Evolutionary conservation across 2,113 vertebrate genomes (phyloP).

Genomic region (Ptilonorhynchus violaceus): DNA sequence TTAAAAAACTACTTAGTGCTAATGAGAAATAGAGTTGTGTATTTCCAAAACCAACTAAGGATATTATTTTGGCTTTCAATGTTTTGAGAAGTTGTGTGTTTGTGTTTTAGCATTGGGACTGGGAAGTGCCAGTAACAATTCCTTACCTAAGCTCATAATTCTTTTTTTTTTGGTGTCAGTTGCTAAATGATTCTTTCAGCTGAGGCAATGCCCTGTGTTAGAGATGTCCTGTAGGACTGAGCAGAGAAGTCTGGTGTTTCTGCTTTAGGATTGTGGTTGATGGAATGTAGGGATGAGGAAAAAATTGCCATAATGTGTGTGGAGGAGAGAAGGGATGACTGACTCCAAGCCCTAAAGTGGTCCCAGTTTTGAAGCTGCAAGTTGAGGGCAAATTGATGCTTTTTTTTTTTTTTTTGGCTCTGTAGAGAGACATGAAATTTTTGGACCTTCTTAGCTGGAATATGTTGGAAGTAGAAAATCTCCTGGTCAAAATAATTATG

Average conservation of each 20-base stretch:
- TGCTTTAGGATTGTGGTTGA: background rate
- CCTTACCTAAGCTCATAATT: background rate
- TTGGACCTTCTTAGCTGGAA: background rate
- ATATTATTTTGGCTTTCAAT: background rate
- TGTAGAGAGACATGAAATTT: background rate
- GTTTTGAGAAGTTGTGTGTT: background rate
- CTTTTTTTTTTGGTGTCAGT: background rate
- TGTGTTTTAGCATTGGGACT: background rate
- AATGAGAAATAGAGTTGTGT: background rate
- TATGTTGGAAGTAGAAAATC: background rate
- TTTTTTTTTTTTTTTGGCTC: too few relatives aligned
- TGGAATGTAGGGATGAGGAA: background rate
- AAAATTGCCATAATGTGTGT: background rate
- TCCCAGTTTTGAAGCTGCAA: background rate
- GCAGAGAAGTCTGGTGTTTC: background rate
- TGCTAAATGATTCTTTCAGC: background rate
- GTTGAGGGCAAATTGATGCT: fast-evolving
- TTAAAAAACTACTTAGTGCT: background rate
- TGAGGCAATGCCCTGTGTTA: background rate
- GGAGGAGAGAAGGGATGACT: background rate
- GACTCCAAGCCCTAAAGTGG: fast-evolving
- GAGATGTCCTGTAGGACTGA: background rate
- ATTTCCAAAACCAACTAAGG: background rate
- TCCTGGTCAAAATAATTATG: background rate
- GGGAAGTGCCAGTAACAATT: background rate